Percentiles rank a stretch among this genome's conserved stretches.
These are phyloP conservation scores for Pelecanoides urinatrix DNA, from an alignment of 2,113 vertebrate species.

Conservation along the genomic window DNA sequence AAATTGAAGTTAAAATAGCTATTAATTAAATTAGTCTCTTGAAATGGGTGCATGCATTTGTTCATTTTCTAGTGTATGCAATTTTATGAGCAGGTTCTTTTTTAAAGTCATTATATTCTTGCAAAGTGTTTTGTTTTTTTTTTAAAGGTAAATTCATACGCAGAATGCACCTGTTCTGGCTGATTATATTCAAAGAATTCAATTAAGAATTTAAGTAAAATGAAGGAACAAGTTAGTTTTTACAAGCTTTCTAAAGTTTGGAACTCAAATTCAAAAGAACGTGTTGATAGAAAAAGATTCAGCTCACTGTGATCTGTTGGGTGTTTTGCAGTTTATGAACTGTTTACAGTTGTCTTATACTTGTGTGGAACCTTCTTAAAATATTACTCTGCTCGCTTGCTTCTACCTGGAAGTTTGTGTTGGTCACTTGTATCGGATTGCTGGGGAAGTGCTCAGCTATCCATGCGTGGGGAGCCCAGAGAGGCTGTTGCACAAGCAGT, in stretches of 20 bases:
- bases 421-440: not conserved
- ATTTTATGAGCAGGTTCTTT: not conserved
- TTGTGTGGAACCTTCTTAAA: not conserved
- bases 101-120: not conserved
- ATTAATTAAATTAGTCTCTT: not conserved
- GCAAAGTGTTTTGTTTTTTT: not conserved
- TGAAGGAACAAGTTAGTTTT: not conserved
- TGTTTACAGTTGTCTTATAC: not conserved
- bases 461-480: rapidly evolving
- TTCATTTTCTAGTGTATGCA: not conserved
- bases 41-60: not conserved
- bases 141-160: not conserved
- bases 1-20: not conserved
- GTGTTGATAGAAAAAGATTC: not conserved
- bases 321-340: not conserved
- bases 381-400: too few relatives aligned
- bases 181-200: not conserved
- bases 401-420: not conserved
- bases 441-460: not conserved
- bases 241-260: not conserved
- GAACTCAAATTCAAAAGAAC: not conserved
- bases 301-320: rapidly evolving
- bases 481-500: not conserved
- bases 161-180: not conserved
- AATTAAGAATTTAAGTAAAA: not conserved